These are phyloP conservation scores for Scomberomorus guttatus DNA, from an alignment of 2,797 vertebrate species.

Conservation along the genomic window DNA sequence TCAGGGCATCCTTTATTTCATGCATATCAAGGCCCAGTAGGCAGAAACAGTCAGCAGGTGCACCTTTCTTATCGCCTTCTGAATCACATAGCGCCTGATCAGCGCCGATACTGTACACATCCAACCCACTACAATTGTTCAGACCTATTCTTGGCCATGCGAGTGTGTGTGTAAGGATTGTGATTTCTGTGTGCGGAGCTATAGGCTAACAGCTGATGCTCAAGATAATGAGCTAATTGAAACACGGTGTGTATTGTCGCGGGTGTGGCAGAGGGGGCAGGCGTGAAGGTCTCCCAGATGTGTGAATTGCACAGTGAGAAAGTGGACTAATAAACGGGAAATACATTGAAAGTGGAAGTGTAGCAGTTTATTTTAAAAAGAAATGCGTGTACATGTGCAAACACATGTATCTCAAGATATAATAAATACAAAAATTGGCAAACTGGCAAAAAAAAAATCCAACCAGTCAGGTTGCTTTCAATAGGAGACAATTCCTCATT, in stretches of 20 bases:
- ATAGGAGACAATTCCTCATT: too few relatives aligned
- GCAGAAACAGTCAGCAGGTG: constrained; percentile 70
- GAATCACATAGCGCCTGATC: constrained; percentile 10
- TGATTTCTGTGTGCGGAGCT: constrained; percentile 41
- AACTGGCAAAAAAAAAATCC: neutral
- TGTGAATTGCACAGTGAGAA: constrained; percentile 55
- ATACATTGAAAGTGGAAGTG: neutral
- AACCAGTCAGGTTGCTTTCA: neutral
- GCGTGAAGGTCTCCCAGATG: constrained; percentile 47
- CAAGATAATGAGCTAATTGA: constrained; percentile 71
- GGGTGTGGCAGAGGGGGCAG: constrained; percentile 86
- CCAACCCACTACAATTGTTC: constrained; percentile 10
- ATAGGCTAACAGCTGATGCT: constrained; percentile 72
- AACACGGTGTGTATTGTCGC: constrained; percentile 72
- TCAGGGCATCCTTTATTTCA: constrained; percentile 57
- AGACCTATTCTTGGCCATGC: constrained; percentile 32
- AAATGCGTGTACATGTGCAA: too few relatives aligned
- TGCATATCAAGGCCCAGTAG: constrained; percentile 62
- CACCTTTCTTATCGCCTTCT: constrained; percentile 46
- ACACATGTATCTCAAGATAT: neutral
- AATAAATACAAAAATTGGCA: neutral
- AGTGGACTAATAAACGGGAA: constrained; percentile 15
- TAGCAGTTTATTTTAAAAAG: neutral
- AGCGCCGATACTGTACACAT: neutral
- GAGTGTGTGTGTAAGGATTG: constrained; percentile 1